These are phyloP conservation scores for Lycopodina hypogea DNA, from an alignment of 37 sponge, comb jelly and placozoan genomes.

Conservation along the genomic window DNA sequence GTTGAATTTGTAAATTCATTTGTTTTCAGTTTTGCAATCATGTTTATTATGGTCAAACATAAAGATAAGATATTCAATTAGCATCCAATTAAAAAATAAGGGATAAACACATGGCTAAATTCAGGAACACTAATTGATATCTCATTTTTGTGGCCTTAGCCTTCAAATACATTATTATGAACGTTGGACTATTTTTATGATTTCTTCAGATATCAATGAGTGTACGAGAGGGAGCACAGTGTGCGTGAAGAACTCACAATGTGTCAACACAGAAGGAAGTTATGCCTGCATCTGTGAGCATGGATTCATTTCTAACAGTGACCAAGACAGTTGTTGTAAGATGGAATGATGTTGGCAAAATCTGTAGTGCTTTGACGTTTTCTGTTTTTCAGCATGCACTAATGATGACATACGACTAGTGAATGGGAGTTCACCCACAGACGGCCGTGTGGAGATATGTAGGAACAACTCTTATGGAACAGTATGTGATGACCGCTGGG, in stretches of 20 bases:
- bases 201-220: slow-evolving; percentile 32
- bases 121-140: too few relatives aligned
- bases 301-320: slow-evolving; percentile 25
- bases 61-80: too few relatives aligned
- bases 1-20: too few relatives aligned
- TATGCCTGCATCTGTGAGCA: slow-evolving; percentile 26
- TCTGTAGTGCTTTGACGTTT: background rate
- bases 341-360: background rate
- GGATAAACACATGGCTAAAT: too few relatives aligned
- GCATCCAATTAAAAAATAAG: too few relatives aligned
- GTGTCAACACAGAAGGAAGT: slow-evolving; percentile 33
- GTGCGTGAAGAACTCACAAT: slow-evolving; percentile 22
- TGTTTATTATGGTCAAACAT: too few relatives aligned
- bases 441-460: slow-evolving; percentile 1
- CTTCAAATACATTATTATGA: too few relatives aligned
- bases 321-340: background rate
- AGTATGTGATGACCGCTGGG: slow-evolving; percentile 5
- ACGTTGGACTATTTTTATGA: background rate
- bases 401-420: background rate
- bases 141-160: too few relatives aligned
- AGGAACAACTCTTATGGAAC: background rate
- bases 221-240: background rate
- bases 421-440: background rate
- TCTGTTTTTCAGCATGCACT: background rate
- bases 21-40: too few relatives aligned